Base-by-base conservation (phyloP, 1,140 invertebrate genomes). In the Lepidurus couesii region DNA sequence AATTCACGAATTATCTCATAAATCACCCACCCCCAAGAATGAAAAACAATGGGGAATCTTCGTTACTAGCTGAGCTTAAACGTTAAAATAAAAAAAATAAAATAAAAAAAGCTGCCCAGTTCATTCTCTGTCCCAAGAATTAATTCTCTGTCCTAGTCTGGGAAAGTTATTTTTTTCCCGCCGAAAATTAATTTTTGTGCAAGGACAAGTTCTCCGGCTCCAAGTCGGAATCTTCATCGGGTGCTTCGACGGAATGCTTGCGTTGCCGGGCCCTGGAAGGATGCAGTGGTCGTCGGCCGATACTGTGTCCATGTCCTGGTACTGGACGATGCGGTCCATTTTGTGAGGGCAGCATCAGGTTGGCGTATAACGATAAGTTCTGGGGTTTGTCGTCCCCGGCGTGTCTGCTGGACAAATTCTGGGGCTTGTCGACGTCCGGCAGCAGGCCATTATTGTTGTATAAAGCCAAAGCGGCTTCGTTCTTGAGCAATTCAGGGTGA, bases 131-230 rank as follows among this genome's bases (percentile, higher is more conserved):
- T 73, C 53, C 21, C 53, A 21, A n/a, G 1, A n/a, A 21, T 73
- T 1, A 1, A n/a, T 16, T n/a, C n/a, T 73, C 21, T 73, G 65
- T 73, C 65, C n/a, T n/a, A 73, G 4, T 7, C 74, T 6, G 5
- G 5, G 24, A 24, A 24, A 24, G 24, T 24, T 24, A 34, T 34
- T 34, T 4, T 34, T 34, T 34, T 34, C 34, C 4, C 1, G 1
- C 1, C 9, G n/a, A 65, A 65, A 65, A n/a, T 21, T 65, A 77
- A 47, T 77, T 9, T 77, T 77, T 77, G 47, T 79, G 73, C 11
- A 79, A 34, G 3, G 78, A 79, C 10, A 79, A 45, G 24, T 79
- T 79, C n/a, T 79, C 78, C 26, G 78, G 78, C 47, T 79, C 78
- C 16, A 75, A 75, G n/a, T 79, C 78, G 24, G 73, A 75, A n/a